Evolutionary conservation across 1,140 invertebrate genomes (phyloP).

Genomic region (Dendrolimus kikuchii): DNA sequence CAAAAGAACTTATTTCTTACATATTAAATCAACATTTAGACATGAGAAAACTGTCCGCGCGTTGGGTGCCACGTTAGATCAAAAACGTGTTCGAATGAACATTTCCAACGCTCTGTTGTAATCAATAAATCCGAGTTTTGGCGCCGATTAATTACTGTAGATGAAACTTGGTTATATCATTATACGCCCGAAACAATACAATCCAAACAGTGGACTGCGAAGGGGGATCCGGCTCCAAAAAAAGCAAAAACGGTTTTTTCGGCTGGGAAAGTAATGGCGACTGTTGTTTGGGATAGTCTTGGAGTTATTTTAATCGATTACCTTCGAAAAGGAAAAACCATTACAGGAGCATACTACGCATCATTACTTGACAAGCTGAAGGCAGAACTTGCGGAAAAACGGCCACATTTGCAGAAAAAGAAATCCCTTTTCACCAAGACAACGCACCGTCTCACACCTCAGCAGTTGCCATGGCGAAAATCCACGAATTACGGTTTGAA

Average conservation of each 20-base stretch:
- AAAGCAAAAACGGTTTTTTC: no score
- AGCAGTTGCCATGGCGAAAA: slow-evolving; percentile 29
- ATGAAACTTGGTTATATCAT: slow-evolving; percentile 56
- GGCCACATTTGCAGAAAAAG: slow-evolving; percentile 8
- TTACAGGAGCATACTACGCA: slow-evolving; percentile 26
- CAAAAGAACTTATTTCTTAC: neutral
- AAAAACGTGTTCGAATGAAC: no score
- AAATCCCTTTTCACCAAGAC: slow-evolving; percentile 11
- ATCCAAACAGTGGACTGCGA: no score
- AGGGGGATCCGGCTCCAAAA: no score
- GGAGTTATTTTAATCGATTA: no score
- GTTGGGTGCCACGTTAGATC: neutral
- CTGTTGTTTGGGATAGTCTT: no score
- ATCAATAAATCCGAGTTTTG: slow-evolving; percentile 20
- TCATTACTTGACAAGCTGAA: slow-evolving; percentile 23
- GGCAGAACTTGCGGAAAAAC: slow-evolving; percentile 6
- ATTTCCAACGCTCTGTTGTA: no score
- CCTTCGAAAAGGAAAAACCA: slow-evolving; percentile 16
- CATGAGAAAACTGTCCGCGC: slow-evolving; percentile 1
- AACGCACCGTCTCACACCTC: slow-evolving; percentile 32
- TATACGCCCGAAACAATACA: slow-evolving; percentile 54
- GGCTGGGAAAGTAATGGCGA: no score
- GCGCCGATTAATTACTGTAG: slow-evolving; percentile 37
- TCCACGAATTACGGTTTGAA: slow-evolving; percentile 47
- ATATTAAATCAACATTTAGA: slow-evolving; percentile 1